Evolutionary conservation across 1,140 invertebrate species (phyloP).

Genomic region (Pogonomyrmex barbatus): DNA sequence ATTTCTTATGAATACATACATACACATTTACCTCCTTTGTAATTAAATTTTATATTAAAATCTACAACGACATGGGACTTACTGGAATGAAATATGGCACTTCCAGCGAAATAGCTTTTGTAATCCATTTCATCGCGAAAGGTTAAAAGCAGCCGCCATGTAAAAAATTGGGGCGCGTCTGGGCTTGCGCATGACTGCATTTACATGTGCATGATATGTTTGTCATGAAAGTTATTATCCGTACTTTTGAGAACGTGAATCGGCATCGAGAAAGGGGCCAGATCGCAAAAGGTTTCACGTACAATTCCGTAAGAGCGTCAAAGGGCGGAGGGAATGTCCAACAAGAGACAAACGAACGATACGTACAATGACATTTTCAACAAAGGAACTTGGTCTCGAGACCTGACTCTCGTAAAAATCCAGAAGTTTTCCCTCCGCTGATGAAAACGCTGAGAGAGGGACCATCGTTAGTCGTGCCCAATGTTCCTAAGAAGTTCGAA

Average conservation of each 20-base stretch:
- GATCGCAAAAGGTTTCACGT: not conserved
- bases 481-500: constrained; percentile 47
- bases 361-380: constrained; percentile 43
- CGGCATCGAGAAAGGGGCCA: constrained; percentile 1
- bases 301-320: constrained; percentile 14
- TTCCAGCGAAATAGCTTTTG: constrained; percentile 46
- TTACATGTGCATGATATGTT: constrained; percentile 48
- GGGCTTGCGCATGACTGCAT: constrained; percentile 23
- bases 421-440: not conserved
- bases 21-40: not conserved
- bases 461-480: not conserved
- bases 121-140: constrained; percentile 57
- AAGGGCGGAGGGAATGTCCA: not conserved
- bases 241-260: not conserved
- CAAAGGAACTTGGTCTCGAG: constrained; percentile 33
- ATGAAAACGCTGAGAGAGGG: not conserved
- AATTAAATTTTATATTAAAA: constrained; percentile 40
- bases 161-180: constrained; percentile 47
- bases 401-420: constrained; percentile 22
- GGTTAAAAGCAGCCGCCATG: constrained; percentile 51
- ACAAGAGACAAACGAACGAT: not conserved
- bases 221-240: constrained; percentile 45
- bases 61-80: constrained; percentile 23
- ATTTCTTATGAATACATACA: constrained; percentile 14
- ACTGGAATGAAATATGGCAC: constrained; percentile 41